Conservation (phyloP, 2,113 vertebrate genomes). For the Limnothrissa miodon region DNA sequence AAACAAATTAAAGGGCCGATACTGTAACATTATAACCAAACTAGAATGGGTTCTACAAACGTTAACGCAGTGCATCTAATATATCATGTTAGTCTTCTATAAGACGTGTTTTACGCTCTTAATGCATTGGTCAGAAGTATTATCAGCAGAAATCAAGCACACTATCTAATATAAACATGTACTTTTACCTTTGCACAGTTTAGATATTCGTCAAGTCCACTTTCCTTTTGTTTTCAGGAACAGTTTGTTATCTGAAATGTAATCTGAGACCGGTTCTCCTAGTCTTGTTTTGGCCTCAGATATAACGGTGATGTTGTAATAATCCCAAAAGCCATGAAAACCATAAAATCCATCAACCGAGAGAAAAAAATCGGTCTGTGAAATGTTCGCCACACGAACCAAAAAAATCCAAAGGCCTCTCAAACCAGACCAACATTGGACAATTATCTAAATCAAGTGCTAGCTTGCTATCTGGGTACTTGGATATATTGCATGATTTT, state of each 20-base stretch:
- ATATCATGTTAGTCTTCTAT: background rate
- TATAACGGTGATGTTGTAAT: slow-evolving; percentile 22
- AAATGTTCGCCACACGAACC: background rate
- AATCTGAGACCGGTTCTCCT: slow-evolving; percentile 4
- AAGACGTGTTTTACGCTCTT: background rate
- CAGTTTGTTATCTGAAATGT: slow-evolving; percentile 37
- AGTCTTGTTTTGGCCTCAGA: background rate
- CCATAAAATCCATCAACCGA: slow-evolving; percentile 37
- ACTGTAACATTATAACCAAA: too few species aligned
- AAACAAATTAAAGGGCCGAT: background rate
- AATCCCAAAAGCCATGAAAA: slow-evolving; percentile 42
- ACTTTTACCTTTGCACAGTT: slow-evolving; percentile 29
- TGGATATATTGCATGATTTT: slow-evolving; percentile 19
- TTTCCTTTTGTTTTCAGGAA: slow-evolving; percentile 29
- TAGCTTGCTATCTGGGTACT: slow-evolving; percentile 13
- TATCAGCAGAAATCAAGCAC: background rate
- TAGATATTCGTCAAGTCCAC: slow-evolving; percentile 49
- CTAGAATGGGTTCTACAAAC: background rate
- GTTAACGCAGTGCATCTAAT: background rate
- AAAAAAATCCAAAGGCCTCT: slow-evolving; percentile 57
- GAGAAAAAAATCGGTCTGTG: slow-evolving; percentile 15
- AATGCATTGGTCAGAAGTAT: background rate
- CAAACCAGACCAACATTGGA: slow-evolving; percentile 45
- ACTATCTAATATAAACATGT: background rate
- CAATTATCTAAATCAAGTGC: slow-evolving; percentile 47